Evolutionary conservation across 2,888 invertebrate species (phyloP), one percentile per base, ranked within the genome.

Genomic region (Leucoptera coffeella): DNA sequence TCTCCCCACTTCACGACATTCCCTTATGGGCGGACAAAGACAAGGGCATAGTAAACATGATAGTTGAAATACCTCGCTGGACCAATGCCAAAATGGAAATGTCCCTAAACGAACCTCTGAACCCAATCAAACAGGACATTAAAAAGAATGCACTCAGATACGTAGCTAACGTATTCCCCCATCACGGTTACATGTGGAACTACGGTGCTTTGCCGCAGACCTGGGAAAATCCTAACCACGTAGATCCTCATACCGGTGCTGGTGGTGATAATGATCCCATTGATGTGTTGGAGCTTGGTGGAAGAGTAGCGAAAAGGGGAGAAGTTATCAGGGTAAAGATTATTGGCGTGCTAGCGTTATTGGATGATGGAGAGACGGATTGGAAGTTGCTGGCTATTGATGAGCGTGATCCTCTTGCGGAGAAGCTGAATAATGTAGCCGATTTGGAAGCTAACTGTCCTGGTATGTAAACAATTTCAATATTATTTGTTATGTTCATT

Each of bases 161-260:
- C 71, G 97, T 99, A 3, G 82, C 91, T 38, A 99, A 99, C 65
- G 90, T 93, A 54, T 99, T 99, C 58, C 99, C 99, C 26, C 96
- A 99, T 67, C 93, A 92, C 58, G 99, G 99, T n/a, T 96, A 99
- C 64, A 97, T 99, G 53, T 99, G 99, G 99, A 99, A 99, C 73
- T 99, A 99, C 61, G 99, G 99, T 34, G 97, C 99, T 25, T 59
- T 99, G 36, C 99, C 99, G 11, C 94, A 93, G 74, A 94, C 94
- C 1, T 94, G 93, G 92, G 94, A 95, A 61, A 89, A 94, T 64
- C 93, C 94, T 5, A 81, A 81, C 37, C 81, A 85, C 42, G 62
- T 81, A 35, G 91, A 92, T 48, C 78, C 82, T 43, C 78, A 83
- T 12, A 95, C 94, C 6, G 6, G 9, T 9, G 6, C 6, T 9